A percentile compares a stretch with the other conserved stretches of the same genome.
Evolutionary conservation across 2,888 invertebrate species (phyloP).

Genomic region (Arrhopalites spinosus): DNA sequence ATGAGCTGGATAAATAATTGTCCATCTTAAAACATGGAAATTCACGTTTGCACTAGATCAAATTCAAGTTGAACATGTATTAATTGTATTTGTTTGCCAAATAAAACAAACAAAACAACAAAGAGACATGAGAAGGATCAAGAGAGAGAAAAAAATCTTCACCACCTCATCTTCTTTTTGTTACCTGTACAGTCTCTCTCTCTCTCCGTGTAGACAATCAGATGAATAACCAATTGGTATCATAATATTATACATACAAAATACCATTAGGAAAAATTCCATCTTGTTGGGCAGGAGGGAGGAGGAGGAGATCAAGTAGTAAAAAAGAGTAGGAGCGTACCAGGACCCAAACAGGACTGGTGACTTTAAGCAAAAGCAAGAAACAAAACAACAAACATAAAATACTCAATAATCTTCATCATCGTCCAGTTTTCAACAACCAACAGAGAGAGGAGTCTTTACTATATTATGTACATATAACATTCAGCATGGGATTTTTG

Average conservation of each 20-base stretch:
- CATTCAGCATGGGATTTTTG: not conserved
- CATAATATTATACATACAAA: too few species aligned
- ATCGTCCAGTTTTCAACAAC: conserved; percentile 2
- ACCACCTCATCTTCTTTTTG: not conserved
- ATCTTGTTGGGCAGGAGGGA: too few species aligned
- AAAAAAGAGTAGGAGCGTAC: too few species aligned
- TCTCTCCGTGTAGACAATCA: too few species aligned
- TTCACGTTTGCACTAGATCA: conserved; percentile 23
- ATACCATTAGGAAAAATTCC: too few species aligned
- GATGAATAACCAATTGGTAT: too few species aligned
- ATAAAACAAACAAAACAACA: not conserved
- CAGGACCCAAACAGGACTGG: conserved; percentile 10
- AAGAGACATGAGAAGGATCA: not conserved
- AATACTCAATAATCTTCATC: conserved; percentile 2
- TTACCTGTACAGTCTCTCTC: too few species aligned
- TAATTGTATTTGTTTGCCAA: not conserved
- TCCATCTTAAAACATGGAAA: conserved; percentile 6
- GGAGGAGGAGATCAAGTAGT: too few species aligned
- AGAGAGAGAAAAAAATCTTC: not conserved
- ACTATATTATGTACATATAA: too few species aligned
- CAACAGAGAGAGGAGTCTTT: not conserved
- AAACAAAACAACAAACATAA: not conserved
- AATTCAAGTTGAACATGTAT: conserved; percentile 19
- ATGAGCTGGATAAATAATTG: conserved; percentile 37
- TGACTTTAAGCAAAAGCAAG: conserved; percentile 6